Evolutionary conservation across 2,113 vertebrate species (phyloP).

Genomic region (Lanius ludovicianus): DNA sequence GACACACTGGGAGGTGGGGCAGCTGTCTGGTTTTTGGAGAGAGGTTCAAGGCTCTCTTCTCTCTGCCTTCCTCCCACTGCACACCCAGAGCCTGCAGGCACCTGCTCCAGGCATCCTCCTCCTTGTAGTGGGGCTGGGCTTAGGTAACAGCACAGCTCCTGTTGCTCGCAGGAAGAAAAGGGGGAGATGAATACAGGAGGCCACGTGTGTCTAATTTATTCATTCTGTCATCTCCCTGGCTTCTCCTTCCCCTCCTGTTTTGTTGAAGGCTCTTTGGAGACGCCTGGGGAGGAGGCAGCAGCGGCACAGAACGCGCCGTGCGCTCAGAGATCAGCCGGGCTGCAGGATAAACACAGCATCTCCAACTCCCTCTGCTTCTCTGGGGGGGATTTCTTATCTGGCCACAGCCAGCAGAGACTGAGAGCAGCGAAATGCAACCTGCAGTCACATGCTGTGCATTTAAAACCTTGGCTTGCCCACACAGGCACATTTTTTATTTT

Average conservation of each 20-base stretch:
- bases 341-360: constrained; percentile 5
- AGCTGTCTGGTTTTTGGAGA: neutral
- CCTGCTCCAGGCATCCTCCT: neutral
- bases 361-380: neutral
- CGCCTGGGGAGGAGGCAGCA: neutral
- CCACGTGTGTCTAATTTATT: neutral
- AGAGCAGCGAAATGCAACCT: neutral
- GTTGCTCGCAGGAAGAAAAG: neutral
- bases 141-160: neutral
- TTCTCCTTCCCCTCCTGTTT: neutral
- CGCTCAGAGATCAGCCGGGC: neutral
- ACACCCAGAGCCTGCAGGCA: neutral
- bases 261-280: neutral
- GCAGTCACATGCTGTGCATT: neutral
- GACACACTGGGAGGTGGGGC: neutral
- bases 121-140: neutral
- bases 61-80: neutral
- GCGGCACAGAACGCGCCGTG: neutral
- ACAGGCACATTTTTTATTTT: neutral
- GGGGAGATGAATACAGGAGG: neutral
- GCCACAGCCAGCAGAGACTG: neutral
- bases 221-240: neutral
- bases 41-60: neutral
- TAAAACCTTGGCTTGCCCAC: neutral
- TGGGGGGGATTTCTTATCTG: neutral